Evolutionary conservation across 1,140 invertebrate species (phyloP).

Genomic region (Lepidurus packardi): DNA sequence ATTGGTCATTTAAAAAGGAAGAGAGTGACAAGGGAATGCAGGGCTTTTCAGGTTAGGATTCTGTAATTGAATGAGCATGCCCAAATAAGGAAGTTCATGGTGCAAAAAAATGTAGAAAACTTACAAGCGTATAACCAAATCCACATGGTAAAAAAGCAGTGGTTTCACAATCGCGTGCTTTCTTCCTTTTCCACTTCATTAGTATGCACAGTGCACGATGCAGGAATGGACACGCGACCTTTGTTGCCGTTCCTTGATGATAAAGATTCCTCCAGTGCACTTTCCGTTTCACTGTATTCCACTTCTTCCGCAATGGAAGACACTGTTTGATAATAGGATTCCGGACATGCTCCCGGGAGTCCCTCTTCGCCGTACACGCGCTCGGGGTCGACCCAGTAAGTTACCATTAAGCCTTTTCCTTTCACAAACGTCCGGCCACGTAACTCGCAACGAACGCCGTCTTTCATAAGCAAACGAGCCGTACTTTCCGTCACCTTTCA

Average conservation of each 20-base stretch:
- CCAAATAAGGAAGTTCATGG: neutral
- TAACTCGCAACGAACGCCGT: conserved; percentile 60
- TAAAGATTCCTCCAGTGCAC: neutral
- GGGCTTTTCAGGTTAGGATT: neutral
- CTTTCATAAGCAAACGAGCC: conserved; percentile 59
- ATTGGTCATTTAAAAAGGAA: neutral
- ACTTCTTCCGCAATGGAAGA: neutral
- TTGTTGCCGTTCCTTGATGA: neutral
- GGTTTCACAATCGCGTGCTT: neutral
- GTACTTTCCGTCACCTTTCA: conserved; percentile 64
- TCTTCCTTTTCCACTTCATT: neutral
- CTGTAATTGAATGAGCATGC: conserved; percentile 15
- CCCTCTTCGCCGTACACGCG: neutral
- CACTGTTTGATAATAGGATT: neutral
- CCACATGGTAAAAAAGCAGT: neutral
- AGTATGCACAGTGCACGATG: neutral
- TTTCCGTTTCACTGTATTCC: neutral
- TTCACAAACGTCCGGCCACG: conserved; percentile 68
- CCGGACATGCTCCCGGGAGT: neutral
- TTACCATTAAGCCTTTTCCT: conserved; percentile 60
- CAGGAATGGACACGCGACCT: conserved; percentile 4
- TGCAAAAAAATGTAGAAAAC: neutral
- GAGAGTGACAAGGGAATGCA: neutral
- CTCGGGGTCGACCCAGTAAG: conserved; percentile 27
- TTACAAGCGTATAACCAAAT: neutral